Base-by-base conservation (phyloP, 2,797 vertebrate species). In the Spondyliosoma cantharus region DNA sequence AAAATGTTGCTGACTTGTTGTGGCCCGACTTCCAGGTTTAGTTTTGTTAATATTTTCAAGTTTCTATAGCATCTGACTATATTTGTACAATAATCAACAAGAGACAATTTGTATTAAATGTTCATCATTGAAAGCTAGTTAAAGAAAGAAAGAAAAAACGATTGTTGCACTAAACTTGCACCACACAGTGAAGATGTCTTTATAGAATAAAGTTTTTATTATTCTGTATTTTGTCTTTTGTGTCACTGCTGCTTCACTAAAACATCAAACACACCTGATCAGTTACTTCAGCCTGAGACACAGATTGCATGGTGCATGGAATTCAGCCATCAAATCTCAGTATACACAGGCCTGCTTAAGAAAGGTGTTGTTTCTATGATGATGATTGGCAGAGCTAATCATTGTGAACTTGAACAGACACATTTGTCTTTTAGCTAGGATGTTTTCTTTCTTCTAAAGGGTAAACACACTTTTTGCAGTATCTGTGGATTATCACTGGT, bases 191-290 rank as follows among this genome's bases (percentile, higher is more conserved):
- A 71, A 24, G 27, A 19, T n/a, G 25, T 50, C 1, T 59, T 56
- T 50, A 46, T 59, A 50, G 5, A 73, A 66, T 62, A 67, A 50
- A 71, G 7, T 61, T 80, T 62, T 43, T 14, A 15, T 58, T 27
- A 32, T 14, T 46, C 11, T 49, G 25, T 52, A 0, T 80, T 74
- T 65, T 45, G 59, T 32, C 14, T 56, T 25, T 63, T 54, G 27
- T 53, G 61, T 48, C 7, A 46, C n/a, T 37, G n/a, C 57, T 54
- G 13, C 22, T 43, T 12, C 13, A n/a, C 13, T 60, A 37, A 32
- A 76, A 61, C 22, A 12, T 50, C n/a, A 24, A 29, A n/a, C 5
- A 46, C 12, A 73, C 9, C n/a, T 50, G 45, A 43, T 50, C 27
- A 65, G n/a, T n/a, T 12, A 19, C 49, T 9, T 17, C 9, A 29